A percentile compares a stretch with the other conserved stretches of the same genome.
Evolutionary conservation across 2,888 invertebrate species (phyloP).

Genomic region (Sarcophaga rosellei): DNA sequence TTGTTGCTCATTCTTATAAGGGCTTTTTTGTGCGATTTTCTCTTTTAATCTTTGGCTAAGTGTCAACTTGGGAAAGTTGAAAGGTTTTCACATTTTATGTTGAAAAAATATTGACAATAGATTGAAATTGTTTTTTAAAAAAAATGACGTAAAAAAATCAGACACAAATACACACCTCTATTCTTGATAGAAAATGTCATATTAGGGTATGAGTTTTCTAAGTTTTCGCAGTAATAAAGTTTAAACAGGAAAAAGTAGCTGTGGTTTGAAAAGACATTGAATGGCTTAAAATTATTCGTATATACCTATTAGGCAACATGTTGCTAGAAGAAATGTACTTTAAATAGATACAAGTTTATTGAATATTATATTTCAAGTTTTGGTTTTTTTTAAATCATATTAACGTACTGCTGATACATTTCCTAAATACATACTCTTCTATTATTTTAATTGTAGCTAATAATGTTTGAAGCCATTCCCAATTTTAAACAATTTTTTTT

Average conservation of each 20-base stretch:
- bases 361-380: too few species aligned
- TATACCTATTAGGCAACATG: too few species aligned
- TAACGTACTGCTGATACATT: too few species aligned
- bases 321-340: too few species aligned
- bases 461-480: too few species aligned
- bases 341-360: too few species aligned
- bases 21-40: conserved; percentile 18
- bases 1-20: conserved; percentile 7
- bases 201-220: neutral
- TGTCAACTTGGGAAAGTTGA: conserved; percentile 57
- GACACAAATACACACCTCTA: neutral
- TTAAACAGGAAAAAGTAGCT: too few species aligned
- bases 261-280: neutral
- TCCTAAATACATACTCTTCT: too few species aligned
- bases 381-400: too few species aligned
- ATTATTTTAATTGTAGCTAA: too few species aligned
- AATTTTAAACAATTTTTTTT: too few species aligned
- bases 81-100: conserved; percentile 37
- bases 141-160: too few species aligned
- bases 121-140: conserved; percentile 3
- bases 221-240: neutral
- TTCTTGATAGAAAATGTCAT: conserved; percentile 23
- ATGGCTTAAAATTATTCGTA: neutral
- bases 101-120: conserved; percentile 47
- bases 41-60: conserved; percentile 50